Conservation (phyloP, 2,113 vertebrate genomes). For the Puma concolor region DNA sequence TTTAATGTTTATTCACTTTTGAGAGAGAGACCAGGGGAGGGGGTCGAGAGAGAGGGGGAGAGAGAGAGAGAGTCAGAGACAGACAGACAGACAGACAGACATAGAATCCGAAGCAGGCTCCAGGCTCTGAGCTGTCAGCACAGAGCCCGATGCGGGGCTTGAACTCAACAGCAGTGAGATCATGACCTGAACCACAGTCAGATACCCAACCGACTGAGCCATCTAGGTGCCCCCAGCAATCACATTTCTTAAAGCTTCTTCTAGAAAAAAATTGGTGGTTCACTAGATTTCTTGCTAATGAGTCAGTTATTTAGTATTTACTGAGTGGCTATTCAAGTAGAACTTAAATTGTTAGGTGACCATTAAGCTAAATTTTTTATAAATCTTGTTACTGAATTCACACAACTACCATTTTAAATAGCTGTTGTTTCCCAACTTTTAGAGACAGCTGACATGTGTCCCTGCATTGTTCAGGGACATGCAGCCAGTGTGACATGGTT, state of each 20-base stretch:
- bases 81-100: too few species aligned
- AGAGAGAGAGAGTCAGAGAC: too few species aligned
- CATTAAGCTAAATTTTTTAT: conserved; percentile 2
- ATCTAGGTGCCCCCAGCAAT: neutral
- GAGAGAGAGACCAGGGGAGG: too few species aligned
- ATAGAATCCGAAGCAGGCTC: too few species aligned
- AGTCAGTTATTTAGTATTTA: neutral
- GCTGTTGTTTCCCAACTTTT: neutral
- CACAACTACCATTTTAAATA: neutral
- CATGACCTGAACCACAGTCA: too few species aligned
- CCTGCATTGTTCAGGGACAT: neutral
- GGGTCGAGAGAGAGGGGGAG: too few species aligned
- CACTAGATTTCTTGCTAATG: neutral
- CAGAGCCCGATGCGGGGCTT: too few species aligned
- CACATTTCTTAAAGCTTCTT: neutral
- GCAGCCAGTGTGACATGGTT: neutral
- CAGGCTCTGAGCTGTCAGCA: too few species aligned
- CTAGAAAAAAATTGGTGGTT: neutral
- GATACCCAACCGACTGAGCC: too few species aligned
- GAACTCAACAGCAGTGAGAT: too few species aligned
- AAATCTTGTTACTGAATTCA: neutral
- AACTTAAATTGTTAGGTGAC: neutral
- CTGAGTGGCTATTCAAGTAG: neutral
- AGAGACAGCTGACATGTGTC: neutral
- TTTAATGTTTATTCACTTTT: too few species aligned